Percentiles rank a stretch among this genome's conserved stretches.
Evolutionary conservation across 2,888 invertebrate species (phyloP).

Genomic region (Archips xylosteana): DNA sequence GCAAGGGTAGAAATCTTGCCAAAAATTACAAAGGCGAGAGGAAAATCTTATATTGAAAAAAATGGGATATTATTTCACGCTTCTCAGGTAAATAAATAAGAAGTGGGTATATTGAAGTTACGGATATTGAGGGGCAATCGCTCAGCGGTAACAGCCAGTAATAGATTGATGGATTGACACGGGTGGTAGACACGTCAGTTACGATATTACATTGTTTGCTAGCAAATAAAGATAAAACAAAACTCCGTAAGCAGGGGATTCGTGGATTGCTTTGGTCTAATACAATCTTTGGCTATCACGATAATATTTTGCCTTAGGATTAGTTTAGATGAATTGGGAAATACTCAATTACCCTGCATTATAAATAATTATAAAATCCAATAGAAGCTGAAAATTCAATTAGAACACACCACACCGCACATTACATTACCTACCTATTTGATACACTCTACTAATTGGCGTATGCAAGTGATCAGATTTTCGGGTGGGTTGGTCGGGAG

Average conservation of each 20-base stretch:
- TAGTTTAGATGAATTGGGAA: no score
- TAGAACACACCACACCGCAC: no score
- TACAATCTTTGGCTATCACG: slow-evolving; percentile 1
- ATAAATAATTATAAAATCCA: no score
- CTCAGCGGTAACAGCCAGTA: slow-evolving; percentile 33
- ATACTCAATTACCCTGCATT: no score
- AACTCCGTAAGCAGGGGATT: slow-evolving; percentile 11
- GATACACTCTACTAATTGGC: no score
- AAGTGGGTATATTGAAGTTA: slow-evolving; percentile 20
- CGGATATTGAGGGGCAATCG: slow-evolving; percentile 26
- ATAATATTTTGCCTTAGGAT: neutral
- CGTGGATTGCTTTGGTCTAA: neutral
- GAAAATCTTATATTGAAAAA: slow-evolving; percentile 3
- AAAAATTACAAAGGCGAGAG: slow-evolving; percentile 2
- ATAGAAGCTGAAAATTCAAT: no score
- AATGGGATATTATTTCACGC: slow-evolving; percentile 7
- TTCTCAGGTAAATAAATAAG: slow-evolving; percentile 14
- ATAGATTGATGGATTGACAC: slow-evolving; percentile 41
- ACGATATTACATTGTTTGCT: slow-evolving; percentile 34
- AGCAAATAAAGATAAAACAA: slow-evolving; percentile 21
- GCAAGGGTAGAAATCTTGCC: neutral
- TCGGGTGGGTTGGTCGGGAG: no score
- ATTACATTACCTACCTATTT: no score
- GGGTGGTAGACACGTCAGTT: slow-evolving; percentile 25
- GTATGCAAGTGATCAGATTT: no score